These are phyloP conservation scores for Hylia prasina DNA, from an alignment of 2,113 vertebrate genomes.

Conservation along the genomic window DNA sequence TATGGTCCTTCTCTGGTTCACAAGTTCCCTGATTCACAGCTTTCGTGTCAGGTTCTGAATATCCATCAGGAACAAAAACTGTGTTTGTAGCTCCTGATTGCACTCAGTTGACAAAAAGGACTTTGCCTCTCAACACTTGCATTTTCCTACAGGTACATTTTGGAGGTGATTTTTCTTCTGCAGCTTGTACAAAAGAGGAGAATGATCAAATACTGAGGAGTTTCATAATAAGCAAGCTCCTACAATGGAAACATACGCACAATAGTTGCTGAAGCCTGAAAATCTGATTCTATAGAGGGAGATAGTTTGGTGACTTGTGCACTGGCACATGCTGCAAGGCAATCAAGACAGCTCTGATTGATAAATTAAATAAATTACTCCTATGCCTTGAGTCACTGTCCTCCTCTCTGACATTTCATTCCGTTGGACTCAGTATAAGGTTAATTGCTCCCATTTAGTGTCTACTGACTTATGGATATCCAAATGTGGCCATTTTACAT, in stretches of 20 bases:
- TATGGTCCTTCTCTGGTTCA: background rate
- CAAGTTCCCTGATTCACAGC: background rate
- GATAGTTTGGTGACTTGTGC: background rate
- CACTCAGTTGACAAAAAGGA: background rate
- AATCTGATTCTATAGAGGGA: background rate
- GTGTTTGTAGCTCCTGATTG: background rate
- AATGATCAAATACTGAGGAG: background rate
- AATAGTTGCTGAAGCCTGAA: background rate
- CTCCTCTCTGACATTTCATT: background rate
- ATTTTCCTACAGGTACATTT: background rate
- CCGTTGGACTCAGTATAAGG: background rate
- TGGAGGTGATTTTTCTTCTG: background rate
- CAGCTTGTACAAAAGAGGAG: background rate
- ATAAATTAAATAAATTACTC: background rate
- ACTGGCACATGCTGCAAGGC: background rate
- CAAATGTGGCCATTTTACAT: background rate
- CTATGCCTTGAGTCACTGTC: background rate
- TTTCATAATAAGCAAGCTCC: background rate
- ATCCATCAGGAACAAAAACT: background rate
- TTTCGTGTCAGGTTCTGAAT: background rate
- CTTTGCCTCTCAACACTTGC: background rate
- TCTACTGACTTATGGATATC: background rate
- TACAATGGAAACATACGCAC: background rate
- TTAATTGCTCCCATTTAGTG: background rate
- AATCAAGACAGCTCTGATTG: background rate